Percentiles rank a stretch among this genome's conserved stretches.
Conservation (phyloP, 2,113 vertebrate genomes). For the Poicephalus meyeri region DNA sequence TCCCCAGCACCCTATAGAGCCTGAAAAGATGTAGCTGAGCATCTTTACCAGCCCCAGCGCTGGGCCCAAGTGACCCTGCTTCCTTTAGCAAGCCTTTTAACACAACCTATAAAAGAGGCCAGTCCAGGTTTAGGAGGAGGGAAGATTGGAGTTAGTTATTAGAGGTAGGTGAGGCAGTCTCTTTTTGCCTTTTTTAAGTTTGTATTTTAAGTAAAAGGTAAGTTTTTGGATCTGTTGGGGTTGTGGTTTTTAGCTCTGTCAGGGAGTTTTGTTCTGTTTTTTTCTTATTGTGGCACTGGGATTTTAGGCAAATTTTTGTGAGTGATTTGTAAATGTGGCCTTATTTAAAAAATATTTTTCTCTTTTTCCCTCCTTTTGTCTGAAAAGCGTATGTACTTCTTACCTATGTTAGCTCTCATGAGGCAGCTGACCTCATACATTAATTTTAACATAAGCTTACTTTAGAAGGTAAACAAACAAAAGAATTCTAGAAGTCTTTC, state of each 20-base stretch:
- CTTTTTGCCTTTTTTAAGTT: accelerated
- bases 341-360: accelerated
- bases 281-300: not conserved
- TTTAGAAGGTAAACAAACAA: not conserved
- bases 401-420: not conserved
- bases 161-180: accelerated
- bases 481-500: not conserved
- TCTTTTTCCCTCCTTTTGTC: not conserved
- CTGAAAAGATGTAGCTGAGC: not conserved
- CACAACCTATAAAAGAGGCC: not conserved
- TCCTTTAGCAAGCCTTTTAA: not conserved
- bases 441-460: not conserved
- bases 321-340: not conserved
- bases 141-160: accelerated
- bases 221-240: not conserved
- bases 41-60: not conserved
- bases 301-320: not conserved
- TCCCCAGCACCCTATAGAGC: not conserved
- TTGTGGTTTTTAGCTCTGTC: not conserved
- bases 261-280: not conserved
- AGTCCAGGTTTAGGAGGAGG: accelerated
- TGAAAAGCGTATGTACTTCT: not conserved
- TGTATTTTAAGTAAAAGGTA: not conserved
- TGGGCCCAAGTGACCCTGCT: not conserved
- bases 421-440: not conserved